Evolutionary conservation across 2,113 vertebrate genomes (phyloP).

Genomic region (Trogon surrucura): DNA sequence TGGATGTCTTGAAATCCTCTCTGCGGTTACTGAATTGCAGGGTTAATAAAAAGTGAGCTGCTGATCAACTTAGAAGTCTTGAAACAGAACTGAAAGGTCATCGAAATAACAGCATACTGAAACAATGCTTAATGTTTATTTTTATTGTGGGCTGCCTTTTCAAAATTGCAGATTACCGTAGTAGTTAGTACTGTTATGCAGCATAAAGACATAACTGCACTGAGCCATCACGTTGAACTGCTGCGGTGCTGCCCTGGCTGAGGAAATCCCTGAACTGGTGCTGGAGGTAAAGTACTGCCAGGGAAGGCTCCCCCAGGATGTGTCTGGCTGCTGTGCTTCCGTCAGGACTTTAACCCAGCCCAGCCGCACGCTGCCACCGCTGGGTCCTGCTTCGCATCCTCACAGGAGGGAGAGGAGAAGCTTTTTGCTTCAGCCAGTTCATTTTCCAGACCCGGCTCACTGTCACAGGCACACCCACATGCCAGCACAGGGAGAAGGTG

Average conservation of each 20-base stretch:
- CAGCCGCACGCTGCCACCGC: background rate
- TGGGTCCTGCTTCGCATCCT: background rate
- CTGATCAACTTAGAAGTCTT: constrained; percentile 32
- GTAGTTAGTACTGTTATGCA: background rate
- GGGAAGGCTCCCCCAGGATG: background rate
- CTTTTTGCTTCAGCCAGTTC: background rate
- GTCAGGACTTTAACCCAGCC: background rate
- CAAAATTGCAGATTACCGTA: background rate
- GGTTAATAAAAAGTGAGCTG: constrained; percentile 15
- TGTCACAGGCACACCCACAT: background rate
- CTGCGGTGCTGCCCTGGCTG: background rate
- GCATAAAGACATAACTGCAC: background rate
- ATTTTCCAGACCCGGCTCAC: background rate
- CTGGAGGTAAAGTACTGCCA: background rate
- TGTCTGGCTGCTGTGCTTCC: background rate
- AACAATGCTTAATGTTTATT: constrained; percentile 45
- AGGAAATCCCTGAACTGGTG: background rate
- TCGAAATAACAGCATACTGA: constrained; percentile 21
- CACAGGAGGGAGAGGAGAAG: background rate
- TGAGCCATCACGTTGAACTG: background rate
- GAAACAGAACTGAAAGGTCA: constrained; percentile 41
- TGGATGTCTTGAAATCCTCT: background rate
- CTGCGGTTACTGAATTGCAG: background rate
- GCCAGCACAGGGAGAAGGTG: background rate
- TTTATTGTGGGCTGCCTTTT: constrained; percentile 38